These are phyloP conservation scores for Lutraria lutraria DNA, from an alignment of 2,888 invertebrate species.

Conservation along the genomic window DNA sequence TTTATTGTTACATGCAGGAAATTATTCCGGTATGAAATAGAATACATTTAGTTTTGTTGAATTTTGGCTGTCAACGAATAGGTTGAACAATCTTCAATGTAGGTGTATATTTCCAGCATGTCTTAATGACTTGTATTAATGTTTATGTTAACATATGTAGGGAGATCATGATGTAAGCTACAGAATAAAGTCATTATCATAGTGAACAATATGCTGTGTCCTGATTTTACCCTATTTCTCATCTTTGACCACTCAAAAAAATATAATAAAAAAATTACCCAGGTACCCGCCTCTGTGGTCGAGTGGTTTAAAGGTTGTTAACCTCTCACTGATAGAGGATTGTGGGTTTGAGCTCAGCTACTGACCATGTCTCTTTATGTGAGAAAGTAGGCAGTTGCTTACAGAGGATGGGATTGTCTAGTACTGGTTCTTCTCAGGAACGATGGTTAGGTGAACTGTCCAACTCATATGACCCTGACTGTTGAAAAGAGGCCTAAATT, in stretches of 20 bases:
- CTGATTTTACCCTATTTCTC: background rate
- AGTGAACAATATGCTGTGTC: background rate
- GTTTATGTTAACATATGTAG: conserved; percentile 27
- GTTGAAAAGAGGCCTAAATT: too few relatives aligned
- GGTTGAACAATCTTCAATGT: background rate
- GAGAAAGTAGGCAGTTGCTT: too few relatives aligned
- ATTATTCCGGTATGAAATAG: background rate
- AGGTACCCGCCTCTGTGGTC: too few relatives aligned
- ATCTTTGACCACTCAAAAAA: background rate
- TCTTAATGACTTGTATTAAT: background rate
- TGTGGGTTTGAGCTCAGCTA: too few relatives aligned
- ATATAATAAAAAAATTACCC: too few relatives aligned
- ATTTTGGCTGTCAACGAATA: background rate
- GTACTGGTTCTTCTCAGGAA: too few relatives aligned
- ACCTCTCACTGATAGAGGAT: too few relatives aligned
- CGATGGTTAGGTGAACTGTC: too few relatives aligned
- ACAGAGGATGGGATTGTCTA: too few relatives aligned
- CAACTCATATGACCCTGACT: too few relatives aligned
- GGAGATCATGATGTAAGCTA: background rate
- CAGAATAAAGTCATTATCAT: conserved; percentile 28
- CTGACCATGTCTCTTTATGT: too few relatives aligned
- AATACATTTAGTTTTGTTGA: background rate
- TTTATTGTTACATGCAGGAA: background rate
- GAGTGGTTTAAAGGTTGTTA: too few relatives aligned
- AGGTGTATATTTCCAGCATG: background rate